Percentiles rank a stretch among this genome's conserved stretches.
Conservation (phyloP, 2,888 invertebrate species). For the Callinectes sapidus region DNA sequence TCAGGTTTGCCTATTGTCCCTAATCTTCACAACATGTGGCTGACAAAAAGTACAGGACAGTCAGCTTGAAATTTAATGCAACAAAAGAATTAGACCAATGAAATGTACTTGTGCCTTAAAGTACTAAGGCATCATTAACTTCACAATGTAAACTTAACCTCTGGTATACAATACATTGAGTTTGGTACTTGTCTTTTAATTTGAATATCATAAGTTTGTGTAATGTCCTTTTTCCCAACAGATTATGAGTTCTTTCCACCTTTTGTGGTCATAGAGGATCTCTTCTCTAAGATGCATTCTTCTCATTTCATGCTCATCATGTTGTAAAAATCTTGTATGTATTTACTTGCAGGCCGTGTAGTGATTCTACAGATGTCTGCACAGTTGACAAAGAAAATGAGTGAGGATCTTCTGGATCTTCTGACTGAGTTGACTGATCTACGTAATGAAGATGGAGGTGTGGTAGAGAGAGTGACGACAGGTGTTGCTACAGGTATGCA, state of each 20-base stretch:
- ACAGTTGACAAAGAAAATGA: constrained; percentile 52
- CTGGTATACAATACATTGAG: too few relatives aligned
- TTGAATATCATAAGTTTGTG: too few relatives aligned
- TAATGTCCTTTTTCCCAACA: too few relatives aligned
- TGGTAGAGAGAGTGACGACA: constrained; percentile 44
- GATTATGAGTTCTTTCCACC: not conserved
- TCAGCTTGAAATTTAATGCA: too few relatives aligned
- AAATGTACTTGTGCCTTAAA: too few relatives aligned
- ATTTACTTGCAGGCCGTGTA: constrained; percentile 34
- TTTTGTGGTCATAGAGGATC: not conserved
- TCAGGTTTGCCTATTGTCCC: too few relatives aligned
- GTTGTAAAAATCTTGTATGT: not conserved
- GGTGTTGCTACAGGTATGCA: constrained; percentile 47
- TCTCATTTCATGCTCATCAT: not conserved
- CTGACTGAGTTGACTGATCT: constrained; percentile 46
- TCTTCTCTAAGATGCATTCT: not conserved
- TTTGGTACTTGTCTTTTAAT: too few relatives aligned
- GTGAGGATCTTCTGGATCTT: constrained; percentile 44
- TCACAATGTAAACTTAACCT: too few relatives aligned
- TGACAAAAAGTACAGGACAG: too few relatives aligned
- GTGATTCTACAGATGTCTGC: constrained; percentile 45
- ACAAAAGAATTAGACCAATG: too few relatives aligned
- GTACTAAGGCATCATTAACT: too few relatives aligned
- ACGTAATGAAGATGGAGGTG: constrained; percentile 51
- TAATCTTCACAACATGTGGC: too few relatives aligned